Conservation (phyloP, 2,797 vertebrate genomes). For the Poeciliopsis infans region DNA sequence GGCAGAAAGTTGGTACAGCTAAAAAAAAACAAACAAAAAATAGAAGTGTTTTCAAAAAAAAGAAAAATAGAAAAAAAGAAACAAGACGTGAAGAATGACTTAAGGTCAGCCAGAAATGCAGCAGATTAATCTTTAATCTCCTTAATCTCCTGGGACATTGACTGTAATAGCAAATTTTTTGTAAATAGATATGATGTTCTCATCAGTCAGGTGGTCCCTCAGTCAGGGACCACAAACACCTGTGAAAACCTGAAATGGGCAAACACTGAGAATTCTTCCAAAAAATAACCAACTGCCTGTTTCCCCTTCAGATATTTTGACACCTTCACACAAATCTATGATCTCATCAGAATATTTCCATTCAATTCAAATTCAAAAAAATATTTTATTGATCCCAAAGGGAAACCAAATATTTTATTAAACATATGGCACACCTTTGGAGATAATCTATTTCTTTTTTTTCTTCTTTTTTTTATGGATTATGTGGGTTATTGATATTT, state of each 20-base stretch:
- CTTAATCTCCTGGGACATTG: not conserved
- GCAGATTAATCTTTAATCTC: slow-evolving; percentile 35
- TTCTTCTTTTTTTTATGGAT: not conserved
- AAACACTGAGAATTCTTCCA: not conserved
- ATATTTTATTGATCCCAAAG: no score
- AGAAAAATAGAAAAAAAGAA: not conserved
- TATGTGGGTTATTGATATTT: not conserved
- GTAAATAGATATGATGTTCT: not conserved
- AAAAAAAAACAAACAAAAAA: slow-evolving; percentile 24
- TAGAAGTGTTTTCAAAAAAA: slow-evolving; percentile 17
- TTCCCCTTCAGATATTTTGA: not conserved
- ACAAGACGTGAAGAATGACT: slow-evolving; percentile 3
- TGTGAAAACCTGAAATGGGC: no score
- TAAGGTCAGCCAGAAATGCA: slow-evolving; percentile 24
- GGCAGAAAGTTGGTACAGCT: slow-evolving; percentile 28
- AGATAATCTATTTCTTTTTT: not conserved
- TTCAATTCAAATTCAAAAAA: no score
- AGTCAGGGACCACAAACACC: not conserved
- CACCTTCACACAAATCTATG: not conserved
- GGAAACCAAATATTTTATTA: not conserved
- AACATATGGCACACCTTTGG: not conserved
- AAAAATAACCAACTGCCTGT: not conserved
- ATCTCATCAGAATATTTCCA: not conserved
- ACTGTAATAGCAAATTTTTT: not conserved
- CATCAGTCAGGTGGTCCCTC: not conserved